A percentile compares a stretch with the other conserved stretches of the same genome.
These are phyloP conservation scores for Willowsia nigromaculata DNA, from an alignment of 2,888 invertebrate genomes.

Conservation along the genomic window DNA sequence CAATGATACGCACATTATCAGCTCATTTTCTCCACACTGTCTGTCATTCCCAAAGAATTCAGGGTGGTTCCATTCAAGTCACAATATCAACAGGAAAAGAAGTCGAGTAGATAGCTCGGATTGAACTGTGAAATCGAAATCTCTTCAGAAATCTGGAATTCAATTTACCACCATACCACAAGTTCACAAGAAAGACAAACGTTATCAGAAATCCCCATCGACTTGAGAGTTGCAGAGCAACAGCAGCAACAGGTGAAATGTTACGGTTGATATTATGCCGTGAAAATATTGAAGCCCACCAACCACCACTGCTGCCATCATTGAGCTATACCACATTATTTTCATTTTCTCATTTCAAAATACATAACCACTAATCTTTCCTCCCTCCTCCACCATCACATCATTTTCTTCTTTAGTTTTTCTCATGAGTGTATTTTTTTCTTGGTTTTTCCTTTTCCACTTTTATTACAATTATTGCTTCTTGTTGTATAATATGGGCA, in stretches of 20 bases:
- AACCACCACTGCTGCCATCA: neutral
- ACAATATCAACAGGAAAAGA: neutral
- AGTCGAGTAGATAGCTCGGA: neutral
- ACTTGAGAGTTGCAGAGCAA: neutral
- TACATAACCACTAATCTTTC: no score
- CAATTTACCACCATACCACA: neutral
- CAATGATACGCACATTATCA: neutral
- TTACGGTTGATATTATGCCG: neutral
- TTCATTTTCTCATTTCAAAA: neutral
- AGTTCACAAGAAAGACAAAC: no score
- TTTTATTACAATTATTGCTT: conserved; percentile 2
- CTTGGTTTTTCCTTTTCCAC: conserved; percentile 20
- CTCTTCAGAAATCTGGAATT: conserved; percentile 19
- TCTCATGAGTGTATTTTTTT: neutral
- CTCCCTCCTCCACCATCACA: no score
- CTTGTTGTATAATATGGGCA: no score
- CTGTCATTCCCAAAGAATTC: neutral
- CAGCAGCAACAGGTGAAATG: neutral
- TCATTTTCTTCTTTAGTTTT: no score
- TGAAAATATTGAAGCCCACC: neutral
- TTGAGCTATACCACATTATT: neutral
- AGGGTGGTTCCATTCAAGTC: conserved; percentile 18
- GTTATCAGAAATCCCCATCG: neutral
- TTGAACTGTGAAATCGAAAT: neutral
- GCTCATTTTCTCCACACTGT: neutral